Evolutionary conservation across 2,797 vertebrate genomes (phyloP).

Genomic region (Antrozous pallidus): DNA sequence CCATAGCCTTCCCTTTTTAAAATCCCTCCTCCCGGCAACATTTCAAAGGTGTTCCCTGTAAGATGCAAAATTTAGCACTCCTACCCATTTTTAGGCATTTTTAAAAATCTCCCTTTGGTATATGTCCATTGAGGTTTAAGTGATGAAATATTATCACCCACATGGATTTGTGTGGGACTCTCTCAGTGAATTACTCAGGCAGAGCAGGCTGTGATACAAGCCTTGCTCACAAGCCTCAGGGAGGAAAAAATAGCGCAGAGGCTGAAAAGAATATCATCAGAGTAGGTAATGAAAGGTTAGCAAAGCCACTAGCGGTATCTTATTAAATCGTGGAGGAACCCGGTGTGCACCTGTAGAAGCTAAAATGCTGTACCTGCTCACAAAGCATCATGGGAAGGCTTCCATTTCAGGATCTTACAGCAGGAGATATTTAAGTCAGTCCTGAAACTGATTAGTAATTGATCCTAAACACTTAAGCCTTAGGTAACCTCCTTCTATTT

Average conservation of each 20-base stretch:
- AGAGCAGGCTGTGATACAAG: slow-evolving; percentile 80
- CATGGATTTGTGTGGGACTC: slow-evolving; percentile 75
- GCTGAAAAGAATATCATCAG: slow-evolving; percentile 62
- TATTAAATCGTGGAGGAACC: slow-evolving; percentile 4
- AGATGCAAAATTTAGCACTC: not conserved
- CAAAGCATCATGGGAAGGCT: slow-evolving; percentile 47
- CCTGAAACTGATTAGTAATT: slow-evolving; percentile 50
- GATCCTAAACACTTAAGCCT: slow-evolving; percentile 50
- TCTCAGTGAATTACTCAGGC: slow-evolving; percentile 82
- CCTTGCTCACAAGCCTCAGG: slow-evolving; percentile 73
- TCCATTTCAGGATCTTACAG: slow-evolving; percentile 44
- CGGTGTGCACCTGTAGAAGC: not conserved
- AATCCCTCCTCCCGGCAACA: not conserved
- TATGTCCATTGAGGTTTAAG: slow-evolving; percentile 54
- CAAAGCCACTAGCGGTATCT: slow-evolving; percentile 31
- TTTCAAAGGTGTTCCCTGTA: slow-evolving; percentile 35
- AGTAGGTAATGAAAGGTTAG: slow-evolving; percentile 62
- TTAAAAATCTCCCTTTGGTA: not conserved
- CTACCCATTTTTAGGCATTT: not conserved
- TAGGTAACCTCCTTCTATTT: slow-evolving; percentile 37
- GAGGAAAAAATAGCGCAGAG: slow-evolving; percentile 71
- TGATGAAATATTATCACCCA: slow-evolving; percentile 67
- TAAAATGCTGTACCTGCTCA: not conserved
- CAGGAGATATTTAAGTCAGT: slow-evolving; percentile 45
- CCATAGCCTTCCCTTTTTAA: not conserved